Evolutionary conservation across 2,888 invertebrate species (phyloP).

Genomic region (Mayetiola destructor): DNA sequence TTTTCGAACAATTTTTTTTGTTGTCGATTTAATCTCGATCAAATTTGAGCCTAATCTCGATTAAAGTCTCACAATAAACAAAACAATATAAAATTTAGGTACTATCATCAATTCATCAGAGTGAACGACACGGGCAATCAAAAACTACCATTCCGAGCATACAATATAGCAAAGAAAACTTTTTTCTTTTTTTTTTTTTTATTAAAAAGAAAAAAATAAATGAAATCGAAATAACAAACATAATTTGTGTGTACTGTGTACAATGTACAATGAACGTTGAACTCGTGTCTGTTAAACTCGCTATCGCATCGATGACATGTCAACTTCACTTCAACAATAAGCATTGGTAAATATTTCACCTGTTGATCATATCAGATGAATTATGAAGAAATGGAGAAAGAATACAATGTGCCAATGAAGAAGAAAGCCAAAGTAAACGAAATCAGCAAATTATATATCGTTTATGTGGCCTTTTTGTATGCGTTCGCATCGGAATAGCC

Average conservation of each 20-base stretch:
- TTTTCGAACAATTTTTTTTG: no score
- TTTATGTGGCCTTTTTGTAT: no score
- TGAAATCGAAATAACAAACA: not conserved
- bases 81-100: not conserved
- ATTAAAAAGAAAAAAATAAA: no score
- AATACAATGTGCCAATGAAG: not conserved
- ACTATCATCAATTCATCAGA: not conserved
- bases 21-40: no score
- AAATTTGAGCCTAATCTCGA: not conserved
- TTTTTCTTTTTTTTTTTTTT: no score
- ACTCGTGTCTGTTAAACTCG: not conserved
- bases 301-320: not conserved
- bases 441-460: not conserved
- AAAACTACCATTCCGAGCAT: no score
- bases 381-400: not conserved
- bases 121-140: constrained; percentile 5
- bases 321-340: not conserved
- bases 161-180: no score
- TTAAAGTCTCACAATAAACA: not conserved
- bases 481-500: no score
- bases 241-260: not conserved
- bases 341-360: constrained; percentile 1
- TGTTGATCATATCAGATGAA: not conserved
- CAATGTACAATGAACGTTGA: not conserved
- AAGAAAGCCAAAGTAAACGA: not conserved